Evolutionary conservation across 2,888 invertebrate genomes (phyloP), one percentile per base, ranked within the genome.

Genomic region (Omphaloscelis lunosa): DNA sequence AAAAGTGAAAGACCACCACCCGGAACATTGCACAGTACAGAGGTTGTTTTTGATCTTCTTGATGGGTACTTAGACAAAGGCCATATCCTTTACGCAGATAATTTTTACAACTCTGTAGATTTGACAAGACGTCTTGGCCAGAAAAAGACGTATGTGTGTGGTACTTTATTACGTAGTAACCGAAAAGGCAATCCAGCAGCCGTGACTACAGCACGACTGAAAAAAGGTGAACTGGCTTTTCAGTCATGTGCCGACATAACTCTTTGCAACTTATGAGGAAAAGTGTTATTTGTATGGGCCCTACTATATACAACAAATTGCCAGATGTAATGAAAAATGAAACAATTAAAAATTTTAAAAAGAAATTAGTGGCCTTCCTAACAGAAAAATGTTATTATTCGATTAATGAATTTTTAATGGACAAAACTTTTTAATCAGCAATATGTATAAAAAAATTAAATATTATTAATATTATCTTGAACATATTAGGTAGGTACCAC

Each of bases 71-170:
- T 78, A 79, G 72, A 78, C 61, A 79, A 79, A 78, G 75, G 75
- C 70, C 69, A 79, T 67, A 63, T 77, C 65, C 73, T 78, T 73
- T 73, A 78, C 77, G 72, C 81, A 72, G 81, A 72, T 74, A 75
- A 78, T 77, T 81, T 77, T 77, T 81, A 75, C 72, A 81, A 81
- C 75, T 77, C 72, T 48, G 69, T 72, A 45, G 80, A 77, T 75
- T 77, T 74, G 61, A 66, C 80, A 66, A 77, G 79, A 69, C 75
- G 58, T 75, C 75, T 70, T 70, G 56, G 45, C 51, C 66, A 76
- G 77, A 80, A 68, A 66, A 77, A 80, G 62, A 80, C 70, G 63
- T 70, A 65, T 62, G 63, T 70, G 69, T 75, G 75, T 75, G 62
- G 75, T 51, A 68, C 75, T 67, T 67, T 68, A n/a, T n/a, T n/a